Percentiles rank a stretch among this genome's conserved stretches.
These are phyloP conservation scores for Acinonyx jubatus DNA, from an alignment of 2,113 vertebrate species.

Conservation along the genomic window DNA sequence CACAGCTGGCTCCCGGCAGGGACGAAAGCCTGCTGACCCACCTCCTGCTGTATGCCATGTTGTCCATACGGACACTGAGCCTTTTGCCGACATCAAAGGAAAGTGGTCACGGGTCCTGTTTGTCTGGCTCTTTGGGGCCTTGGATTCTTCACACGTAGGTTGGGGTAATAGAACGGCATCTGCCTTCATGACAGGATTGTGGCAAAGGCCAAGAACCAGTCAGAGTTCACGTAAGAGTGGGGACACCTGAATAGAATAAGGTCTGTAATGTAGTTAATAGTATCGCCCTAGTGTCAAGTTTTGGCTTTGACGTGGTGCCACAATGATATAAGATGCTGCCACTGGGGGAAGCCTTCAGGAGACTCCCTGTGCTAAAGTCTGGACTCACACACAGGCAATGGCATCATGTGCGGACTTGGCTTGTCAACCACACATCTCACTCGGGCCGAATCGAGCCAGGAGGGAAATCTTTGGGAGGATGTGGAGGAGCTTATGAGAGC, in stretches of 20 bases:
- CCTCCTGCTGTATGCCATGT: accelerated
- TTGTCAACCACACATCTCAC: neutral
- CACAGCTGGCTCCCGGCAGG: accelerated
- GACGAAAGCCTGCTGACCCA: accelerated
- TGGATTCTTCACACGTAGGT: neutral
- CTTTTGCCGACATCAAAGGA: neutral
- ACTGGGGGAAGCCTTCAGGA: too few relatives aligned
- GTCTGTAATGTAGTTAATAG: accelerated
- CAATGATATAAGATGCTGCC: too few relatives aligned
- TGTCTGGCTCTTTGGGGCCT: neutral
- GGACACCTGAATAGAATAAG: neutral
- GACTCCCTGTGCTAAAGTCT: neutral
- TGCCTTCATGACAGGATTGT: accelerated
- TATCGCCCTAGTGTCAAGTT: accelerated
- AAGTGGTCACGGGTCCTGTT: too few relatives aligned
- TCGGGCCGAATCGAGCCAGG: neutral
- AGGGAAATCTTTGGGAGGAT: neutral
- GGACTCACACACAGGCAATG: accelerated
- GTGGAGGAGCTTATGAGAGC: too few relatives aligned
- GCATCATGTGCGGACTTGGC: accelerated
- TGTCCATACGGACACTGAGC: neutral
- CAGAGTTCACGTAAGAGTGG: neutral
- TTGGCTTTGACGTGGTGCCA: neutral
- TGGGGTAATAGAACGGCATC: accelerated
- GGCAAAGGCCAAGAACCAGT: neutral